These are phyloP conservation scores for Conops quadrifasciatus DNA, from an alignment of 2,888 invertebrate genomes.

Conservation along the genomic window DNA sequence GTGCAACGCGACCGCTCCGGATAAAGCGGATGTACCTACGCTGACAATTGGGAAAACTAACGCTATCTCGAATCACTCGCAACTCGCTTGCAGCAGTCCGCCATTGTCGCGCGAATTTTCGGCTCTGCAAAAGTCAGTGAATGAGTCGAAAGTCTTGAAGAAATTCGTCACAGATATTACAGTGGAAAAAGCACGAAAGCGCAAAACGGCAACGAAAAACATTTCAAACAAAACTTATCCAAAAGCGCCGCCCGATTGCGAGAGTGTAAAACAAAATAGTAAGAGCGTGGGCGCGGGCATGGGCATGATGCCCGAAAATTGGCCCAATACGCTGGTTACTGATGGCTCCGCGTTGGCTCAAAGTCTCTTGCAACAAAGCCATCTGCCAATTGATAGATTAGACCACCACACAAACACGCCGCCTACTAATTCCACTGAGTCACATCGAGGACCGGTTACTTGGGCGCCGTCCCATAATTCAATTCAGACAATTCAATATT, in stretches of 20 bases:
- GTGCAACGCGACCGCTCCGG: background rate
- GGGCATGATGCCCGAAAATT: background rate
- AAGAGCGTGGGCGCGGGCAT: slow-evolving; percentile 41
- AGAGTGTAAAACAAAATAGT: slow-evolving; percentile 40
- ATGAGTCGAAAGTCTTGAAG: slow-evolving; percentile 74
- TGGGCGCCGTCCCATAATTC: background rate
- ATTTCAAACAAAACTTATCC: background rate
- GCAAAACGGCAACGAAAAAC: slow-evolving; percentile 45
- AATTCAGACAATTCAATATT: too few species aligned
- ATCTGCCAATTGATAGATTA: background rate
- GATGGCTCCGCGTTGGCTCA: background rate
- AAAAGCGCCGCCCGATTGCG: background rate
- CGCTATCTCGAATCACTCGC: background rate
- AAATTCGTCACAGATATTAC: slow-evolving; percentile 68
- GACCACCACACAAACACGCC: background rate
- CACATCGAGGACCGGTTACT: background rate
- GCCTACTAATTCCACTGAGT: background rate
- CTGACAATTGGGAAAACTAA: background rate
- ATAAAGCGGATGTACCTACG: background rate
- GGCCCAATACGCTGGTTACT: too few species aligned
- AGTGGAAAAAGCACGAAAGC: slow-evolving; percentile 61
- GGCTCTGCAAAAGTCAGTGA: slow-evolving; percentile 73
- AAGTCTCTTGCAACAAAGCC: too few species aligned
- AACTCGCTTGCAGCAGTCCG: slow-evolving; percentile 47
- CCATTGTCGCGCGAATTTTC: slow-evolving; percentile 70